Conservation (phyloP, 2,888 invertebrate genomes). For the Notocelia uddmanniana region DNA sequence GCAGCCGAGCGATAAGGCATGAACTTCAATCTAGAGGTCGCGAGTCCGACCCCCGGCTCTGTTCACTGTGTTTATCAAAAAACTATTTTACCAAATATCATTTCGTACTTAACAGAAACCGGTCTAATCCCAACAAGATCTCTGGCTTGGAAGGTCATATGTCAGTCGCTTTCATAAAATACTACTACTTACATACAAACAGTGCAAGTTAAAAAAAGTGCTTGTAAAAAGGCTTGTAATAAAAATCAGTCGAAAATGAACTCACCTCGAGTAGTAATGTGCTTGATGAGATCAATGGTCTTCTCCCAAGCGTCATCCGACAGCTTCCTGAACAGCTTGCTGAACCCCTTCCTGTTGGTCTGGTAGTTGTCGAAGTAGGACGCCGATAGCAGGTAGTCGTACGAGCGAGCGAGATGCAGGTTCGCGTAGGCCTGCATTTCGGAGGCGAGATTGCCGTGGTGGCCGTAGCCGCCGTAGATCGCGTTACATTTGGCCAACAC, state of each 20-base stretch:
- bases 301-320: conserved; percentile 92
- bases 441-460: conserved; percentile 73
- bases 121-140: too few relatives aligned
- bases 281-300: conserved; percentile 91
- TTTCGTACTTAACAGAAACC: too few relatives aligned
- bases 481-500: conserved; percentile 84
- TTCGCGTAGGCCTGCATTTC: conserved; percentile 86
- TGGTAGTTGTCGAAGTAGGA: conserved; percentile 92
- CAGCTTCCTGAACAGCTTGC: conserved; percentile 89
- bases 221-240: too few relatives aligned
- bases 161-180: too few relatives aligned
- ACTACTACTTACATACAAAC: too few relatives aligned
- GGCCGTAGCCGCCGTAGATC: conserved; percentile 86
- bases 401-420: conserved; percentile 89
- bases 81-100: too few relatives aligned
- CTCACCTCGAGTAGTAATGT: conserved; percentile 90
- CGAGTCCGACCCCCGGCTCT: too few relatives aligned
- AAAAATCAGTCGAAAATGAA: conserved; percentile 18
- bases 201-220: too few relatives aligned
- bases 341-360: conserved; percentile 91
- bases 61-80: too few relatives aligned
- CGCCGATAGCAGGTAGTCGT: conserved; percentile 90
- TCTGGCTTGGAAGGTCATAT: too few relatives aligned
- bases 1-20: too few relatives aligned
- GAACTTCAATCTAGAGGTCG: too few relatives aligned